Base-by-base conservation (phyloP, 2,113 vertebrate species). In the Lepus timidus region DNA sequence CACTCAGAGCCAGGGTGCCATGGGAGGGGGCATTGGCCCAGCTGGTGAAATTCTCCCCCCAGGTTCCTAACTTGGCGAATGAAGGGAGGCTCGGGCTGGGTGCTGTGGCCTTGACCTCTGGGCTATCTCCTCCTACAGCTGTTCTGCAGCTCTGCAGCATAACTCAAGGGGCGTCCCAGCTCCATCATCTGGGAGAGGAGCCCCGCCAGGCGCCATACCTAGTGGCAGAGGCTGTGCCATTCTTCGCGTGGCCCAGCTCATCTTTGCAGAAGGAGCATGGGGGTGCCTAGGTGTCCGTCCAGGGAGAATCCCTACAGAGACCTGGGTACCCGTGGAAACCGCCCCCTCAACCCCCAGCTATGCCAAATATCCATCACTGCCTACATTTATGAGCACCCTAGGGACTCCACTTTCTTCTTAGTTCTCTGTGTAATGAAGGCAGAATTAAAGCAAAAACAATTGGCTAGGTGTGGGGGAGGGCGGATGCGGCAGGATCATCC, bases 401-500 rank as follows among this genome's bases (percentile, higher is more conserved):
- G 20, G 68, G 70, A 85, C 64, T 90, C 68, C 10, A 55, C 55
- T 82, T 95, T 93, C 65, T 51, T 95, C 68, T 78, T 82, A 94
- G 65, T 92, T 90, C 96, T 95, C 86, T 96, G 74, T 9, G 20
- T 71, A 88, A 90, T 88, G 81, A 95, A 70, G 88, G 76, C 36
- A 74, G 94, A 85, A 95, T 88, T 79, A 78, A 96, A 95, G 67
- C 64, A 61, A 68, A 44, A 94, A 74, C 49, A 85, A 93, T 92
- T 74, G 76, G 44, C 9, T 33, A 88, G 76, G 85, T 79, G 44
- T 61, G n/a, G 55, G 51, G 71, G 23, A 55, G 67, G 39, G 73
- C 80, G 62, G 23, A 8, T 6, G 75, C 14, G 25, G 51, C 4
- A 0, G 55, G 62, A 88, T 84, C 70, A 76, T 86, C 76, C 49